Percentiles rank a stretch among this genome's conserved stretches.
Evolutionary conservation across 1,140 invertebrate genomes (phyloP).

Genomic region (Bradysia coprophila): DNA sequence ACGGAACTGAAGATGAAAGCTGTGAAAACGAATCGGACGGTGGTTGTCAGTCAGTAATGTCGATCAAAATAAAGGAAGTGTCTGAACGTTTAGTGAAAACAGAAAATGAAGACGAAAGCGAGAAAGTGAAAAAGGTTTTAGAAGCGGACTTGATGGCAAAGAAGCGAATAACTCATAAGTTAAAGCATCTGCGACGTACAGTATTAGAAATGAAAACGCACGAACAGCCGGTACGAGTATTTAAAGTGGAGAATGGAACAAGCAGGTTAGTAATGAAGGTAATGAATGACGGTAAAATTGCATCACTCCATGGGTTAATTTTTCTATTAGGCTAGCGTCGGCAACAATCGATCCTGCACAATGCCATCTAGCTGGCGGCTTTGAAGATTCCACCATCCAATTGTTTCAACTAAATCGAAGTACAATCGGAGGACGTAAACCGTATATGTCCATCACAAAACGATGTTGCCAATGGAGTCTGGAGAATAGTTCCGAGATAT

Average conservation of each 20-base stretch:
- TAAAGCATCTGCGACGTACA: neutral
- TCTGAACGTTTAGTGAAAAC: too few relatives aligned
- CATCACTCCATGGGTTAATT: neutral
- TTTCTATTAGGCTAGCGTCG: conserved; percentile 6
- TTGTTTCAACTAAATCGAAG: conserved; percentile 21
- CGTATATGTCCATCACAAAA: conserved; percentile 11
- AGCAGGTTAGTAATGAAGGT: too few relatives aligned
- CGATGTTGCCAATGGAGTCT: conserved; percentile 16
- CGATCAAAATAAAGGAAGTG: neutral
- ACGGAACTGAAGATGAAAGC: neutral
- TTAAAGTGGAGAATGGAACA: conserved; percentile 13
- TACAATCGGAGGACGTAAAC: conserved; percentile 12
- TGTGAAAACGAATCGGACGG: neutral
- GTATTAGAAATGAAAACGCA: neutral
- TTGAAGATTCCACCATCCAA: conserved; percentile 17
- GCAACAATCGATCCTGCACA: conserved; percentile 12
- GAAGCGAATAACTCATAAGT: too few relatives aligned
- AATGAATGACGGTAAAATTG: too few relatives aligned
- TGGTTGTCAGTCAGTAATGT: too few relatives aligned
- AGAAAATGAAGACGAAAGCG: too few relatives aligned
- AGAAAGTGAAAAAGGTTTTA: too few relatives aligned
- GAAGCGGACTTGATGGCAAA: too few relatives aligned
- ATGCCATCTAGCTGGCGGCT: conserved; percentile 20
- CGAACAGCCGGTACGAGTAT: conserved; percentile 2
- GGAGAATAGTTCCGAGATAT: conserved; percentile 10